Conservation (phyloP, 2,113 vertebrate genomes). For the Talpa occidentalis region DNA sequence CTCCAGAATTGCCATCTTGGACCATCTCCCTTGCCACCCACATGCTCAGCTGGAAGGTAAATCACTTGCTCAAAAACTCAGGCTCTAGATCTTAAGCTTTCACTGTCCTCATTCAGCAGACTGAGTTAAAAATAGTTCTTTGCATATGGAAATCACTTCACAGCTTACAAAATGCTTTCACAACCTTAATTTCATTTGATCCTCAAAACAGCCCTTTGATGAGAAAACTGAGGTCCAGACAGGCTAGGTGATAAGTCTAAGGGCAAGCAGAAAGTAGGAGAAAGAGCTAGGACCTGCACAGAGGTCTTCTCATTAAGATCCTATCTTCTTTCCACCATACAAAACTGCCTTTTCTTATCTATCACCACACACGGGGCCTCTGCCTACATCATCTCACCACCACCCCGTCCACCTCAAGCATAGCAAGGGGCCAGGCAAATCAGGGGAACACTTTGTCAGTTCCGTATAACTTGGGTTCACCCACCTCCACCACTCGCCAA, state of each 20-base stretch:
- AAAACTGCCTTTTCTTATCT: neutral
- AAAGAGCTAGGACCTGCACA: neutral
- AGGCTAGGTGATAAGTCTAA: neutral
- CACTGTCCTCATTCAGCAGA: neutral
- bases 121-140: conserved; percentile 36
- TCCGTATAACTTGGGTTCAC: neutral
- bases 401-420: neutral
- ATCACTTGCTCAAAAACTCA: neutral
- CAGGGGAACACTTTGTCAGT: neutral
- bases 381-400: neutral
- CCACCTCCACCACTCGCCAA: neutral
- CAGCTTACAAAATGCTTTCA: conserved; percentile 65
- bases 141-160: conserved; percentile 52
- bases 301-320: neutral
- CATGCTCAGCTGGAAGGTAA: neutral
- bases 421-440: neutral
- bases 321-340: neutral
- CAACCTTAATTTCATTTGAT: conserved; percentile 57
- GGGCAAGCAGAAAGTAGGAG: neutral
- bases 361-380: neutral
- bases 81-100: neutral
- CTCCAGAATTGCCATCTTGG: neutral
- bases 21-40: too few species aligned
- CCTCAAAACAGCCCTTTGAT: conserved; percentile 26
- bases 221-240: conserved; percentile 51